These are phyloP conservation scores for Ursus arctos DNA, from an alignment of 2,113 vertebrate genomes.

Conservation along the genomic window DNA sequence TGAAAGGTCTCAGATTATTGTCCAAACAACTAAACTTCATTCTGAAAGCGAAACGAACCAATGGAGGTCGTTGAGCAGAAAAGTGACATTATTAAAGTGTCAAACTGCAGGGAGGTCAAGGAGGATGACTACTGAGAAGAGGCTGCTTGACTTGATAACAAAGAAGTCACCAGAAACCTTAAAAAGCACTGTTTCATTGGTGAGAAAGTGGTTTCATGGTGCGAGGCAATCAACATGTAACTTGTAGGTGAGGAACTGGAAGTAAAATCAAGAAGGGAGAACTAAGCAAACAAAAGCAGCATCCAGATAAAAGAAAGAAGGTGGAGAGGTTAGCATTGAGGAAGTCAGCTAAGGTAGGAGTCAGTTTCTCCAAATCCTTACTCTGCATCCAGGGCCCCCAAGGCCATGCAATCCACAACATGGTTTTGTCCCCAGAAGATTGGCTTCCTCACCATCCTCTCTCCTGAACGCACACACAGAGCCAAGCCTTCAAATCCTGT, in stretches of 20 bases:
- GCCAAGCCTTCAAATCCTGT: background rate
- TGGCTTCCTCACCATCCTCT: background rate
- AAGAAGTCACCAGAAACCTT: background rate
- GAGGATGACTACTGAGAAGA: background rate
- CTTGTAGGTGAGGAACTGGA: background rate
- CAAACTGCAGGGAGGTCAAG: background rate
- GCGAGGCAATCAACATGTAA: background rate
- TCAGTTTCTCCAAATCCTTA: background rate
- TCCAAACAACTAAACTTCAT: background rate
- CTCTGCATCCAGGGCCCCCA: background rate
- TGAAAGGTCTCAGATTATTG: background rate
- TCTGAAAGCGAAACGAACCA: background rate
- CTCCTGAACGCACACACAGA: background rate
- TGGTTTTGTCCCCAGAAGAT: background rate
- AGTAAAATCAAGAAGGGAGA: background rate
- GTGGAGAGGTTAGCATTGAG: background rate
- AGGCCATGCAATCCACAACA: background rate
- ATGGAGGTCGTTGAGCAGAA: background rate
- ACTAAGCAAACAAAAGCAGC: slow-evolving; percentile 19
- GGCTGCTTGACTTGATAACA: background rate
- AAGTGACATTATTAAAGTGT: background rate
- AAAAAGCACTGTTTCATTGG: background rate
- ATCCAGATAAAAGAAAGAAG: slow-evolving; percentile 20
- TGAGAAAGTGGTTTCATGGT: background rate
- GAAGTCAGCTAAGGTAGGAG: background rate